A percentile compares a stretch with the other conserved stretches of the same genome.
These are phyloP conservation scores for Cardiocondyla obscurior DNA, from an alignment of 1,140 invertebrate species.

Conservation along the genomic window DNA sequence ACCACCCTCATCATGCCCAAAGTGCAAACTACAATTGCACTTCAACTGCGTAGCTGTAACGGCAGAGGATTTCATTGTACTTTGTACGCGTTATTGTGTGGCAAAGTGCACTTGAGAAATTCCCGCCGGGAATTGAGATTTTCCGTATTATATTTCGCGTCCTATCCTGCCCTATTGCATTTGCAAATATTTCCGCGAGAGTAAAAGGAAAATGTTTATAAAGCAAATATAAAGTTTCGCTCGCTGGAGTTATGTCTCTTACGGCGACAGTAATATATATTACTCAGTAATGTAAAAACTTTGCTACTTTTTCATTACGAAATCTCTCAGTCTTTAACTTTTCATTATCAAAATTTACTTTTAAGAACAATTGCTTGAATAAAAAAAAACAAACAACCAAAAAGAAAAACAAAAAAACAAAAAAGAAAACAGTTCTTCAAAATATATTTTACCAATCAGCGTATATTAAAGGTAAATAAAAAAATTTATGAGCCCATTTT, in stretches of 20 bases:
- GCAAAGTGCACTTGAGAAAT: constrained; percentile 46
- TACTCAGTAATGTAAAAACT: not conserved
- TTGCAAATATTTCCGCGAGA: constrained; percentile 8
- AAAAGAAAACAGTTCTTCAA: not conserved
- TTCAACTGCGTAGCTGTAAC: not conserved
- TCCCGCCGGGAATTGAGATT: constrained; percentile 43
- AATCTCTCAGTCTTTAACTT: not conserved
- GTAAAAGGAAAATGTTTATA: constrained; percentile 43
- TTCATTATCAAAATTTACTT: not conserved
- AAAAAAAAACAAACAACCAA: no score
- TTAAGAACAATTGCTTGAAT: not conserved
- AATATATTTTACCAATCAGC: not conserved
- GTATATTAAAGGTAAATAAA: not conserved
- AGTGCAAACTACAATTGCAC: constrained; percentile 27
- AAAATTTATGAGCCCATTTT: not conserved
- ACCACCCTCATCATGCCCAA: not conserved
- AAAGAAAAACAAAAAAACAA: no score
- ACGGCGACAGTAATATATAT: not conserved
- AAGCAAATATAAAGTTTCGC: constrained; percentile 31
- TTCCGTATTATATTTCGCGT: constrained; percentile 34
- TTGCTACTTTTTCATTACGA: not conserved
- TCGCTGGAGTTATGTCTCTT: not conserved
- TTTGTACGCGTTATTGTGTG: constrained; percentile 43
- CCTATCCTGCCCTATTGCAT: constrained; percentile 13
- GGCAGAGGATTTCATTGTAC: constrained; percentile 47